Base-by-base conservation (phyloP, 2,797 vertebrate species). In the Tragelaphus eurycerus region DNA sequence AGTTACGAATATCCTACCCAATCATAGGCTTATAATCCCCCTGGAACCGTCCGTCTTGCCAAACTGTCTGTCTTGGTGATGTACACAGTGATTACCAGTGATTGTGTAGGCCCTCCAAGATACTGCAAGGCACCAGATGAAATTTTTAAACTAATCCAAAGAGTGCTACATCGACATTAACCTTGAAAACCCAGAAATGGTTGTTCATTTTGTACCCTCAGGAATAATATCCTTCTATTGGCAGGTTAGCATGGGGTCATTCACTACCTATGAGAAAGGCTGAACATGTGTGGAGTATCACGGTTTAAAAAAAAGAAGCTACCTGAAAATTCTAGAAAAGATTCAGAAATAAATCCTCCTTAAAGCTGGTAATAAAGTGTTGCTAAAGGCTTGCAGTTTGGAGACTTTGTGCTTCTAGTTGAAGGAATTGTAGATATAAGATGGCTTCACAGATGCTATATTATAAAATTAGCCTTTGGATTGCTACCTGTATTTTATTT, bases 1-100 rank as follows among this genome's bases (percentile, higher is more conserved):
- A 91, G 29, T 34, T 90, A 83, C 25, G 89, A 67, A 89, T 95
- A 96, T 89, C 96, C 90, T 90, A 21, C 46, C 57, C 86, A 90
- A 60, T 34, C 50, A 59, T 8, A 74, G 19, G 64, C 29, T 43
- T 81, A 86, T 60, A 86, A 83, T 31, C 46, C 46, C 23, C 81
- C 60, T 16, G 8, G 52, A 90, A 43, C 62, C 34, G 6, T 90
- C 52, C 6, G 0, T 86, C 55, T 95, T 90, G 90, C 92, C 78
- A 89, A 96, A 87, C 9, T 84, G n/a, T 59, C 93, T 52, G 5
- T 86, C 90, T 81, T 86, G 76, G 27, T 78, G n/a, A 90, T 59
- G 60, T 8, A 79, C 25, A 71, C 21, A 76, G 31, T 85, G 50
- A 89, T 60, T 67, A 14, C n/a, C 83, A n/a, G 17, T 54, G 21